phyloP scores from a whole-genome alignment of 2,113 vertebrate genomes.

The Laticauda laticaudata region DNA sequence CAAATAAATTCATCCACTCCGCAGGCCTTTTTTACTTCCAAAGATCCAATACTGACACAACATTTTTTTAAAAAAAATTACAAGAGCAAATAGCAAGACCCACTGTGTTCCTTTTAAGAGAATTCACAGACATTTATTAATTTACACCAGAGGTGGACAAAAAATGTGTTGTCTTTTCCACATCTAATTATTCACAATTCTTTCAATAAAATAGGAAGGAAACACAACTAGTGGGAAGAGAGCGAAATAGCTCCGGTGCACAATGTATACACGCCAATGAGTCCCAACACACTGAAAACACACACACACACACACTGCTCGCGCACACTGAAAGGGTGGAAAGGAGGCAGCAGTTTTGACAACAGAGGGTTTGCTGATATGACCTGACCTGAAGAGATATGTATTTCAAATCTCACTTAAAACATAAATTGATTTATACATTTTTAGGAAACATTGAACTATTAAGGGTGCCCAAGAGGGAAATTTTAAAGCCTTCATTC shows the following conservation, averaged over 20 bases:
- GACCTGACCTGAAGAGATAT: neutral
- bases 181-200: slow-evolving; percentile 85
- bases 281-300: slow-evolving; percentile 74
- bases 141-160: slow-evolving; percentile 86
- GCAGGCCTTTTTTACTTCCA: neutral
- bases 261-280: slow-evolving; percentile 78
- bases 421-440: neutral
- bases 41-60: neutral
- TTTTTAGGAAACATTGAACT: neutral
- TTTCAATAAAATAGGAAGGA: slow-evolving; percentile 79
- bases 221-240: slow-evolving; percentile 78
- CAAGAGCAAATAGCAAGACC: slow-evolving; percentile 50
- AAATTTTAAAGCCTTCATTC: neutral
- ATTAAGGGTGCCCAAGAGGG: neutral
- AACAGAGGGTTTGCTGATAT: slow-evolving; percentile 17
- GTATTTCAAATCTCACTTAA: neutral
- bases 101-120: slow-evolving; percentile 51
- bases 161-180: slow-evolving; percentile 71
- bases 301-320: slow-evolving; percentile 49
- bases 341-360: slow-evolving; percentile 43
- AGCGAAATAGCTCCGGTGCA: slow-evolving; percentile 75
- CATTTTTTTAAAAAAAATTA: neutral
- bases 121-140: slow-evolving; percentile 95
- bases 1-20: neutral
- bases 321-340: slow-evolving; percentile 34